These are phyloP conservation scores for Clivina fossor DNA, from an alignment of 2,888 invertebrate species.

Conservation along the genomic window DNA sequence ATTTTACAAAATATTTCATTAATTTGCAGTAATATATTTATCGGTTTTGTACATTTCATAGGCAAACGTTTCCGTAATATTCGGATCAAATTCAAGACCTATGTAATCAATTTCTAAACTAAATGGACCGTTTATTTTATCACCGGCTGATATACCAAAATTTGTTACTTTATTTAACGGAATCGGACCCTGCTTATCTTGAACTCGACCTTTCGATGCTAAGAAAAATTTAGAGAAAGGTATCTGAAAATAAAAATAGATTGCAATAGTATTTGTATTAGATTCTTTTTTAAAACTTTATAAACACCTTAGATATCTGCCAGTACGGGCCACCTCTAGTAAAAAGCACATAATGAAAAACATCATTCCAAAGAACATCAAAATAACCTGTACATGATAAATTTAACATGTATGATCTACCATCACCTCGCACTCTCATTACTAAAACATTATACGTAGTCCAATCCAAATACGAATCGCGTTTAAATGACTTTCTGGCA, in stretches of 20 bases:
- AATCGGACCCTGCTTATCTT: constrained; percentile 75
- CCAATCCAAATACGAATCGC: constrained; percentile 75
- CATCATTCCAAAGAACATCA: constrained; percentile 88
- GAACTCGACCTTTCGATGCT: constrained; percentile 79
- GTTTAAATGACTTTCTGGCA: constrained; percentile 76
- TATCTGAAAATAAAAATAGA: constrained; percentile 69
- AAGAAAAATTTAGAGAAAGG: constrained; percentile 92
- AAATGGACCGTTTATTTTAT: constrained; percentile 81
- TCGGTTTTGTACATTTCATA: constrained; percentile 88
- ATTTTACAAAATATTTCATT: constrained; percentile 42
- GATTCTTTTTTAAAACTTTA: background rate
- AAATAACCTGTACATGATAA: constrained; percentile 73
- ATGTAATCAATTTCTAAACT: constrained; percentile 90
- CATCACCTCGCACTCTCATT: constrained; percentile 88
- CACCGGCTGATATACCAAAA: constrained; percentile 82
- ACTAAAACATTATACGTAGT: constrained; percentile 72
- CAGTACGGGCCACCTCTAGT: constrained; percentile 99
- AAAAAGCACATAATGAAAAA: constrained; percentile 81
- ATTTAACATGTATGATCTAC: constrained; percentile 84
- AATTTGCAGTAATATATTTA: constrained; percentile 67
- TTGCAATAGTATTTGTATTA: constrained; percentile 29
- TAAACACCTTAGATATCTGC: constrained; percentile 80
- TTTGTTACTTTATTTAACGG: constrained; percentile 64
- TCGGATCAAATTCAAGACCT: constrained; percentile 79
- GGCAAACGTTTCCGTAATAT: constrained; percentile 81